phyloP scores from a whole-genome alignment of 1,140 invertebrate genomes.

The Eufriesea mexicana region DNA sequence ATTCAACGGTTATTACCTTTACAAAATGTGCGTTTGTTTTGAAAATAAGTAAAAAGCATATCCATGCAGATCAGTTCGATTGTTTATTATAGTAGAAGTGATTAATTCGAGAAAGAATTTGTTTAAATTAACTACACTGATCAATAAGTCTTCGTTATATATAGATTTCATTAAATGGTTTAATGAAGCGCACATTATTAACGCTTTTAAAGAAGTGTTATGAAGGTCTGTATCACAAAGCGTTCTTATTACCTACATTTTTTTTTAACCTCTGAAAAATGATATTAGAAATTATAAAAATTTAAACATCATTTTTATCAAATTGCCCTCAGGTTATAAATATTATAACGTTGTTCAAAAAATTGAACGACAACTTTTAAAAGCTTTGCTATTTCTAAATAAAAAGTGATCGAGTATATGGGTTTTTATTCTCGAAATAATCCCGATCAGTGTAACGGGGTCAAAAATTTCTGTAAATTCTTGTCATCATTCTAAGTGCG shows the following conservation, averaged over 20 bases:
- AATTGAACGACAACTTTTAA: neutral
- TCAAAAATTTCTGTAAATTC: slow-evolving; percentile 6
- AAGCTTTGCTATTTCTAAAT: neutral
- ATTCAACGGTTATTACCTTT: slow-evolving; percentile 7
- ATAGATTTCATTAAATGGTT: slow-evolving; percentile 4
- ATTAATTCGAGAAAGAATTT: neutral
- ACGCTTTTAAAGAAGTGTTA: neutral
- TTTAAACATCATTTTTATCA: neutral
- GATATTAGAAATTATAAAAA: neutral
- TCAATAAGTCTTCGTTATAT: slow-evolving; percentile 22
- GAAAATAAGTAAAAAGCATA: slow-evolving; percentile 3
- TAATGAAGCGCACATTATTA: slow-evolving; percentile 1
- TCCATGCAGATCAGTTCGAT: neutral
- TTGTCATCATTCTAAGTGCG: neutral
- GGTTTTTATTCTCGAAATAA: neutral
- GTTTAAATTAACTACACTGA: slow-evolving; percentile 3
- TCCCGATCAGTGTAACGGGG: neutral
- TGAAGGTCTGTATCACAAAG: neutral
- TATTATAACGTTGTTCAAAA: neutral
- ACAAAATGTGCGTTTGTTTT: slow-evolving; percentile 9
- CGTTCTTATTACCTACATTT: neutral
- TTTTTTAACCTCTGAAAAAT: neutral
- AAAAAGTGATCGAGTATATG: neutral
- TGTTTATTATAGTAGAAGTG: slow-evolving; percentile 29
- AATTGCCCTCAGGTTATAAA: neutral